Evolutionary conservation across 2,797 vertebrate species (phyloP).

Genomic region (Pyrocephalus nanus): DNA sequence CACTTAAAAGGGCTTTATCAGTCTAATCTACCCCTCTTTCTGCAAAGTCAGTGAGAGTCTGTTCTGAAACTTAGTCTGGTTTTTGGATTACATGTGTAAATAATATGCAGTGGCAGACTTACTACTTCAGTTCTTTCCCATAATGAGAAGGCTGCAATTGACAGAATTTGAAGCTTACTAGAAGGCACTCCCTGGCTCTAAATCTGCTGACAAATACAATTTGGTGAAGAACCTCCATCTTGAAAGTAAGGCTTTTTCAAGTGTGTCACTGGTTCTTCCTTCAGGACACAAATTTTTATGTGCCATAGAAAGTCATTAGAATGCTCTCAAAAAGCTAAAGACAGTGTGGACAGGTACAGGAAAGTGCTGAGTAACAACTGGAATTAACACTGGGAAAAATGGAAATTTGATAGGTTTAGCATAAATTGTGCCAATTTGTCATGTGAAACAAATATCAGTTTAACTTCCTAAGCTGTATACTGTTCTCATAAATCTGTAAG

Average conservation of each 20-base stretch:
- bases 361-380: background rate
- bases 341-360: background rate
- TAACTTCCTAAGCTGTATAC: background rate
- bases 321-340: background rate
- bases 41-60: background rate
- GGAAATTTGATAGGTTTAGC: background rate
- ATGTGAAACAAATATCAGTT: background rate
- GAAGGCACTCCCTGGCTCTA: background rate
- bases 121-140: background rate
- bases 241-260: background rate
- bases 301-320: background rate
- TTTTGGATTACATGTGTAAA: background rate
- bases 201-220: background rate
- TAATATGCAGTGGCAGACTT: background rate
- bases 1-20: conserved; percentile 2
- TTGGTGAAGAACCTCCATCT: background rate
- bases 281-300: background rate
- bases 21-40: background rate
- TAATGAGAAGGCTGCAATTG: accelerated
- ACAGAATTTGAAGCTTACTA: background rate
- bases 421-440: background rate
- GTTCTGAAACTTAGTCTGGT: background rate
- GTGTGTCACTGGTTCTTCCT: background rate
- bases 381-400: background rate
- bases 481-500: background rate